These are phyloP conservation scores for Drosophila ezoana DNA, from an alignment of 2,888 invertebrate species.

Conservation along the genomic window DNA sequence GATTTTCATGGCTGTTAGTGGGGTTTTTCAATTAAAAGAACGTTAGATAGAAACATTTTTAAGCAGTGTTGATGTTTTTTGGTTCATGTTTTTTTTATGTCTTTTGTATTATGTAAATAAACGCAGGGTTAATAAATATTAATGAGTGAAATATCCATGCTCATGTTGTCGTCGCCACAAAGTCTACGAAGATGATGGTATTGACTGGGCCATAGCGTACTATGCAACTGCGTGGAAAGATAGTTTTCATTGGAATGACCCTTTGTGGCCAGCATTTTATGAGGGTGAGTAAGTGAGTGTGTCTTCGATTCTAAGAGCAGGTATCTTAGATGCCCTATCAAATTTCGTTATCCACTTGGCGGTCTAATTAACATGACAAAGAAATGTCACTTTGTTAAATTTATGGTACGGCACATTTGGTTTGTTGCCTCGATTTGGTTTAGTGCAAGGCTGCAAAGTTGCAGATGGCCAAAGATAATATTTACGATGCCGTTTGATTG, in stretches of 20 bases:
- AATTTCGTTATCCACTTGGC: constrained; percentile 75
- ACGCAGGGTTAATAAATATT: constrained; percentile 50
- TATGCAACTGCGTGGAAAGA: constrained; percentile 29
- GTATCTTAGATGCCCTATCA: constrained; percentile 79
- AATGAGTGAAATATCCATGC: constrained; percentile 51
- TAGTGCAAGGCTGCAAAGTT: constrained; percentile 51
- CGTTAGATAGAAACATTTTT: constrained; percentile 9
- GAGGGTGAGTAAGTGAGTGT: constrained; percentile 37
- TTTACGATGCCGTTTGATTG: constrained; percentile 78
- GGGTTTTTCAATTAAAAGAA: constrained; percentile 1
- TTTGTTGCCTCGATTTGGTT: constrained; percentile 40
- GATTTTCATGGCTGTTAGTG: neutral
- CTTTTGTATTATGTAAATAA: constrained; percentile 53
- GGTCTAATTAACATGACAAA: constrained; percentile 83
- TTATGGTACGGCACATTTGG: constrained; percentile 63
- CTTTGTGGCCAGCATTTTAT: constrained; percentile 49
- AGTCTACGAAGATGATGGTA: constrained; percentile 50
- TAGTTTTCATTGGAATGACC: constrained; percentile 53
- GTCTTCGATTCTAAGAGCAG: constrained; percentile 47
- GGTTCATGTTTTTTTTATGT: constrained; percentile 25
- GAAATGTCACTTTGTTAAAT: constrained; percentile 72
- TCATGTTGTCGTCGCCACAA: constrained; percentile 66
- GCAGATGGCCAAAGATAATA: constrained; percentile 72
- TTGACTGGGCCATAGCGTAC: neutral
- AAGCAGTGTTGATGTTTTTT: constrained; percentile 30